These are phyloP conservation scores for Chondrosia reniformis DNA, from an alignment of 37 sponge, comb jelly and placozoan genomes.

Conservation along the genomic window DNA sequence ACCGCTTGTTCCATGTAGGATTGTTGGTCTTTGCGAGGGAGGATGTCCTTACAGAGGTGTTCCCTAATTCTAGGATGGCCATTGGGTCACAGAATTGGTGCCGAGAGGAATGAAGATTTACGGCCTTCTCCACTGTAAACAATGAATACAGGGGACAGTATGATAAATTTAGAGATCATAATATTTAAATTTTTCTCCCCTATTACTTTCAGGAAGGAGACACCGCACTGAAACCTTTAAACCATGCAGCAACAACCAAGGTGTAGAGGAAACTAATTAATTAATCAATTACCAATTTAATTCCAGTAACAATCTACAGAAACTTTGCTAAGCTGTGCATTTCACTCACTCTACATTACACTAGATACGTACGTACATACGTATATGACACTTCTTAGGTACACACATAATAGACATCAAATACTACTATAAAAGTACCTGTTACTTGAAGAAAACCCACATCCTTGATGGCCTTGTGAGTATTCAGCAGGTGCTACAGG, in stretches of 20 bases:
- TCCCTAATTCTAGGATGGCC: constrained; percentile 76
- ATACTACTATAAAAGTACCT: too few species aligned
- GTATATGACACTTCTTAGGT: not conserved
- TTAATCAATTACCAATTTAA: not conserved
- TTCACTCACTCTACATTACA: not conserved
- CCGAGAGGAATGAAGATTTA: not conserved
- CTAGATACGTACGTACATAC: not conserved
- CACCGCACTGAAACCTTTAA: not conserved
- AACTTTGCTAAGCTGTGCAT: not conserved
- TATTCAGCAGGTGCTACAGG: constrained; percentile 27
- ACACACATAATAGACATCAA: not conserved
- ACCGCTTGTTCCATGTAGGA: constrained; percentile 85
- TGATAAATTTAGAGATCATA: too few species aligned
- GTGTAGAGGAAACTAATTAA: too few species aligned
- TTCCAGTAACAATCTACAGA: constrained; percentile 21
- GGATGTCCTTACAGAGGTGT: constrained; percentile 58
- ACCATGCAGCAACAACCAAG: not conserved
- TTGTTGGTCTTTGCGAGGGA: constrained; percentile 51
- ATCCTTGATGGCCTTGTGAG: constrained; percentile 27
- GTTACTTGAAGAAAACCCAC: constrained; percentile 54
- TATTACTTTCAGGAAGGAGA: too few species aligned
- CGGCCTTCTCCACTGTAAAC: constrained; percentile 22
- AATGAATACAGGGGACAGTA: not conserved
- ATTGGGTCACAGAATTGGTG: constrained; percentile 45
- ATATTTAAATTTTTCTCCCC: too few species aligned